phyloP scores from a whole-genome alignment of 2,888 invertebrate genomes.

The Acleris literana region DNA sequence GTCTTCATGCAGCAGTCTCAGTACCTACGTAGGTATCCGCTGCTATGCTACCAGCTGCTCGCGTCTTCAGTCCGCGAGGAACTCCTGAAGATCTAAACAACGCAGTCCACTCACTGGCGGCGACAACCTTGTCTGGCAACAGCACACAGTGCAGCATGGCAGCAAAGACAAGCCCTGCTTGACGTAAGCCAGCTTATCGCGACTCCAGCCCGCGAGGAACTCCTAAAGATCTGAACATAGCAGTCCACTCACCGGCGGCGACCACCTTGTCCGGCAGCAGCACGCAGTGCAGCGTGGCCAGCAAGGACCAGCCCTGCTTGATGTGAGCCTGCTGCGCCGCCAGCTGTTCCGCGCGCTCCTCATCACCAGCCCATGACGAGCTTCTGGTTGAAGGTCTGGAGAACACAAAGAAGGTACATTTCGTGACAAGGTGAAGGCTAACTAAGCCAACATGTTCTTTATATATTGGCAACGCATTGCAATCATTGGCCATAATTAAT shows the following conservation, averaged over 20 bases:
- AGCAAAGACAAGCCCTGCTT: conserved; percentile 98
- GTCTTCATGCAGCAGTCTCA: no score
- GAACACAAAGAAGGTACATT: no score
- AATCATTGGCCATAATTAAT: no score
- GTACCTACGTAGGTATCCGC: no score
- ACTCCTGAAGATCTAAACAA: no score
- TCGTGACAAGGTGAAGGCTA: no score
- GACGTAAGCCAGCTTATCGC: conserved; percentile 92
- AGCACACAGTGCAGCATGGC: conserved; percentile 98
- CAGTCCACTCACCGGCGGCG: conserved; percentile 51
- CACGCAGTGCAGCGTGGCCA: conserved; percentile 98
- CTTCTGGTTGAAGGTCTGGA: conserved; percentile 86
- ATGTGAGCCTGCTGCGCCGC: conserved; percentile 95
- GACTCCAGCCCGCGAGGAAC: no score
- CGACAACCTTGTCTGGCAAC: conserved; percentile 95
- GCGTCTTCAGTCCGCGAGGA: no score
- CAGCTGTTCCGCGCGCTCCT: conserved; percentile 92
- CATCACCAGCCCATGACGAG: conserved; percentile 88
- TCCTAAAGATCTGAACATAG: no score
- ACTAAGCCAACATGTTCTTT: no score
- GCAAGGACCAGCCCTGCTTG: conserved; percentile 98
- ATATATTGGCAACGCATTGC: no score
- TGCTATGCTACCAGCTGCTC: no score
- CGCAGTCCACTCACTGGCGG: conserved; percentile 46
- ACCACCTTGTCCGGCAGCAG: conserved; percentile 96